Percentiles rank a stretch among this genome's conserved stretches.
Conservation (phyloP, 2,888 invertebrate species). For the Dyspetes luteomarginatus region DNA sequence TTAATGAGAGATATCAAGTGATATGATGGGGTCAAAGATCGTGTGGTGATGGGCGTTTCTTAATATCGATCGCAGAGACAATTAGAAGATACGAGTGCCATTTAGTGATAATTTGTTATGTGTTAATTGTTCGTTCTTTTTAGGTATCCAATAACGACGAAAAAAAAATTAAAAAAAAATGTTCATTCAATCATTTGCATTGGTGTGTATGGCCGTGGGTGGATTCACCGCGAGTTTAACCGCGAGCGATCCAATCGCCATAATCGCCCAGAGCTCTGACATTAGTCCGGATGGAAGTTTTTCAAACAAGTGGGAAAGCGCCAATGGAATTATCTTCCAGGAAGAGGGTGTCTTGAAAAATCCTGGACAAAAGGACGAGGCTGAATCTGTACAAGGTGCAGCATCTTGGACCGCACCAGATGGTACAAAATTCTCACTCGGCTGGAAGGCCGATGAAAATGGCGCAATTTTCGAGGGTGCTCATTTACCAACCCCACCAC, state of each 20-base stretch:
- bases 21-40: too few relatives aligned
- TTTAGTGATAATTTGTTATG: neutral
- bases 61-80: too few relatives aligned
- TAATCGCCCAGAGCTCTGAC: slow-evolving; percentile 75
- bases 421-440: slow-evolving; percentile 56
- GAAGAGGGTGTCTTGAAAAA: slow-evolving; percentile 62
- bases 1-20: too few relatives aligned
- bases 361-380: slow-evolving; percentile 56
- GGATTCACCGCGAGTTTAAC: slow-evolving; percentile 46
- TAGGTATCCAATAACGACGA: too few relatives aligned
- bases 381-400: slow-evolving; percentile 58
- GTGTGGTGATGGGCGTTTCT: too few relatives aligned
- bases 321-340: slow-evolving; percentile 69
- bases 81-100: too few relatives aligned
- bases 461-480: slow-evolving; percentile 61
- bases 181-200: slow-evolving; percentile 36
- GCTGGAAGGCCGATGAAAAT: slow-evolving; percentile 66
- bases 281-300: slow-evolving; percentile 76
- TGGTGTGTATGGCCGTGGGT: slow-evolving; percentile 49
- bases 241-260: slow-evolving; percentile 68
- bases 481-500: slow-evolving; percentile 65
- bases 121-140: neutral
- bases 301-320: slow-evolving; percentile 74
- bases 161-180: slow-evolving; percentile 45
- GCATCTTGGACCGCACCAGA: slow-evolving; percentile 66